Conservation (phyloP, 2,888 invertebrate genomes). For the Eustalomyia histrio region DNA sequence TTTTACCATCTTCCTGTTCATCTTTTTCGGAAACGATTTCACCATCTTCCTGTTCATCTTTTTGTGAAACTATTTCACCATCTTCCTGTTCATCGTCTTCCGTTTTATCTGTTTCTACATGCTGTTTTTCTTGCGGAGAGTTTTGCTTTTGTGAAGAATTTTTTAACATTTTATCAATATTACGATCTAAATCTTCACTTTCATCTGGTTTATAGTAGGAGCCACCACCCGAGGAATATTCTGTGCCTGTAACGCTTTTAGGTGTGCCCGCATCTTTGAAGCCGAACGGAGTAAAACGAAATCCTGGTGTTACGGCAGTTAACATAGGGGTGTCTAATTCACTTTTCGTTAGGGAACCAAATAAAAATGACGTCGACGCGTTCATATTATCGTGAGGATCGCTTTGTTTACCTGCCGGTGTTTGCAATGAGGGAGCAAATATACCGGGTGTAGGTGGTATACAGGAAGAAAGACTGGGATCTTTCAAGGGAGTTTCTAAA, state of each 20-base stretch:
- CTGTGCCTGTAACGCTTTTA: conserved; percentile 79
- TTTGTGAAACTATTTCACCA: conserved; percentile 14
- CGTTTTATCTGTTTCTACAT: not conserved
- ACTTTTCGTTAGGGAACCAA: conserved; percentile 80
- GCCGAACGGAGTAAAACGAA: conserved; percentile 71
- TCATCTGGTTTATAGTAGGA: conserved; percentile 84
- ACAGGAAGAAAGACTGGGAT: conserved; percentile 78
- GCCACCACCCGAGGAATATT: conserved; percentile 83
- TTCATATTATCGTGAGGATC: conserved; percentile 63
- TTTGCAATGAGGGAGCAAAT: conserved; percentile 78
- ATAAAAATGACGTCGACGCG: conserved; percentile 69
- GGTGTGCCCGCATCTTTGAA: conserved; percentile 72
- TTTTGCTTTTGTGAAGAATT: conserved; percentile 67
- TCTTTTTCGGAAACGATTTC: too few species aligned
- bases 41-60: conserved; percentile 11
- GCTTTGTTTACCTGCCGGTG: conserved; percentile 70
- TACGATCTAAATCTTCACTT: conserved; percentile 80
- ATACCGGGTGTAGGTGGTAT: conserved; percentile 82
- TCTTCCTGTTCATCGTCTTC: conserved; percentile 14
- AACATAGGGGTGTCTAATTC: conserved; percentile 82
- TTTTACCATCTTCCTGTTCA: conserved; percentile 29
- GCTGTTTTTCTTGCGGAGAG: conserved; percentile 1
- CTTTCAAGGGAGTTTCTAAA: conserved; percentile 83
- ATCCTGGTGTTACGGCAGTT: conserved; percentile 79
- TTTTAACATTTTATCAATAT: conserved; percentile 69